A percentile compares a stretch with the other conserved stretches of the same genome.
These are phyloP conservation scores for Rhizoglyphus robini DNA, from an alignment of 1,140 invertebrate genomes.

Conservation along the genomic window DNA sequence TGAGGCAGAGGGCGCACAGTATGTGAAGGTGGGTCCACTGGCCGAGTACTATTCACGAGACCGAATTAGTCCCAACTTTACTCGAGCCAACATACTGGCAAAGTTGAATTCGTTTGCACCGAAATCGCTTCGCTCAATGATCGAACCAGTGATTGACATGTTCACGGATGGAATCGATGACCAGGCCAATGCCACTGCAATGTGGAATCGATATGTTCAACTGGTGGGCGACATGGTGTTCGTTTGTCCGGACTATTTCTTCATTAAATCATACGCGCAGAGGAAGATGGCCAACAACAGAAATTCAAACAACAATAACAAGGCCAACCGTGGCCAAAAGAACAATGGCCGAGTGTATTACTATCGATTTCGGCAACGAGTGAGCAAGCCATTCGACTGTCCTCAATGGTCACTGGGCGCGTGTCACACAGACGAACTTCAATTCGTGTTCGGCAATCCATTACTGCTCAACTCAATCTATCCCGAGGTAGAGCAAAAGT, in stretches of 20 bases:
- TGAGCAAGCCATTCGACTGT: background rate
- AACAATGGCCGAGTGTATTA: constrained; percentile 2
- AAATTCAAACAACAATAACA: background rate
- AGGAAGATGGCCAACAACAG: background rate
- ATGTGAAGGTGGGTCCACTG: background rate
- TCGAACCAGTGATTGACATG: background rate
- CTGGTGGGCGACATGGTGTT: constrained; percentile 18
- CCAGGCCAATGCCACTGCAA: background rate
- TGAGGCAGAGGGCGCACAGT: constrained; percentile 10
- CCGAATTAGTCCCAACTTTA: constrained; percentile 1
- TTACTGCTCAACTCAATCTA: background rate
- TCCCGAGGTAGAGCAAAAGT: background rate
- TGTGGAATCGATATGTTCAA: constrained; percentile 11
- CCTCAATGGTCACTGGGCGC: background rate
- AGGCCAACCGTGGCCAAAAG: too few relatives aligned
- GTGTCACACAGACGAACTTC: constrained; percentile 1
- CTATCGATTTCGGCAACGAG: background rate
- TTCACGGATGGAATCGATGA: background rate
- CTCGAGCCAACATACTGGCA: background rate
- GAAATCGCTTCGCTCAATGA: background rate
- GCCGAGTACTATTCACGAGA: background rate
- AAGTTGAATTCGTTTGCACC: background rate
- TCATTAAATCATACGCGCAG: background rate
- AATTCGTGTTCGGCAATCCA: background rate
- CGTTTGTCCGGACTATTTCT: constrained; percentile 34